phyloP scores from a whole-genome alignment of 1,140 invertebrate genomes.

The Sycobia sp. region DNA sequence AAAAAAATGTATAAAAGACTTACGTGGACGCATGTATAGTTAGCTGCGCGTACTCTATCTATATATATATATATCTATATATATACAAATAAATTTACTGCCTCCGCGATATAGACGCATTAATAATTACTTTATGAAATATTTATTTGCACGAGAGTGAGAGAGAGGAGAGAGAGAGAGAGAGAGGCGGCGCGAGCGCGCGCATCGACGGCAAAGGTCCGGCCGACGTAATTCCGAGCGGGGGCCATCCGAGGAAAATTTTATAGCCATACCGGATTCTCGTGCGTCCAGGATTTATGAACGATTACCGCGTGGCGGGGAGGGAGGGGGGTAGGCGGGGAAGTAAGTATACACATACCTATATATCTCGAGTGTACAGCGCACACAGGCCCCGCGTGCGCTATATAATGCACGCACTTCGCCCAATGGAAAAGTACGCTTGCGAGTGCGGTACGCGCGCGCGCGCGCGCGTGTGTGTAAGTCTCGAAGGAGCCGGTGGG shows the following conservation, averaged over 20 bases:
- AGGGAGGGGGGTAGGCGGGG: too few species aligned
- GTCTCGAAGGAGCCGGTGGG: constrained; percentile 1
- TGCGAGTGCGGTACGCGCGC: too few species aligned
- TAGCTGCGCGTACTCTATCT: too few species aligned
- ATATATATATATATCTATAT: too few species aligned
- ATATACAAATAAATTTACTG: not conserved
- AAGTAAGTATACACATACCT: too few species aligned
- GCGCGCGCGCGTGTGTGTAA: not conserved
- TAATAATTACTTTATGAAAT: constrained; percentile 16
- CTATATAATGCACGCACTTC: constrained; percentile 14
- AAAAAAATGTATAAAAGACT: too few species aligned
- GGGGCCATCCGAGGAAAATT: constrained; percentile 5
- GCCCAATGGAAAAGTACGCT: not conserved
- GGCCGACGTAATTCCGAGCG: constrained; percentile 5
- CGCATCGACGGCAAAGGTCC: constrained; percentile 7
- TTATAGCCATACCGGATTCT: constrained; percentile 1
- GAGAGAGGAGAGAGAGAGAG: too few species aligned
- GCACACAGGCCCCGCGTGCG: constrained; percentile 18
- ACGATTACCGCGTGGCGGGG: too few species aligned
- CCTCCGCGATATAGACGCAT: not conserved
- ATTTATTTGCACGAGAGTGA: constrained; percentile 18
- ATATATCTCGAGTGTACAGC: too few species aligned
- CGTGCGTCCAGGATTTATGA: constrained; percentile 19
- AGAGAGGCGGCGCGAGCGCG: too few species aligned
- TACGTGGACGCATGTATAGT: too few species aligned